A percentile compares a stretch with the other conserved stretches of the same genome.
Conservation (phyloP, 30 jellyfish, hydroid and myxozoan genomes). For the Catostylus mosaicus region DNA sequence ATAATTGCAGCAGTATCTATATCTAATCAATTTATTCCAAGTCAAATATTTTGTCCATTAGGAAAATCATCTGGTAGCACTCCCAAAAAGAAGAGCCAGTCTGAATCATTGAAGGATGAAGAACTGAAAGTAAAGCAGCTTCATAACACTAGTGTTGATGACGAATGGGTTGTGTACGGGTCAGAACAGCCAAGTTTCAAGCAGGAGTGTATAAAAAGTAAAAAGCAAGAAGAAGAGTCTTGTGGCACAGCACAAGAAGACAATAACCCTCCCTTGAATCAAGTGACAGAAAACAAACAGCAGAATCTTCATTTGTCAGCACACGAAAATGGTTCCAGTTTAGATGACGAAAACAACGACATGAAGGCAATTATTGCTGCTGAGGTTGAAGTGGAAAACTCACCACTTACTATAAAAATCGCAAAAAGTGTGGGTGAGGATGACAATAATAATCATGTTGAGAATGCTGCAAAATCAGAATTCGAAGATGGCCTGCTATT, state of each 20-base stretch:
- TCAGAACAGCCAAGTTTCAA: neutral
- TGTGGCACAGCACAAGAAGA: conserved; percentile 1
- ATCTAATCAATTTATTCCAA: too few relatives aligned
- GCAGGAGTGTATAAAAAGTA: neutral
- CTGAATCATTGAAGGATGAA: conserved; percentile 1
- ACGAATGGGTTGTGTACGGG: conserved; percentile 53
- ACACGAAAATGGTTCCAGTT: conserved; percentile 1
- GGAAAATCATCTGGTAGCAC: too few relatives aligned
- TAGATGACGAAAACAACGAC: conserved; percentile 22
- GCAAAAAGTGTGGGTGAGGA: conserved; percentile 45
- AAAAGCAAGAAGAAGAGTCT: neutral
- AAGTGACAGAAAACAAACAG: neutral
- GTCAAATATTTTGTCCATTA: too few relatives aligned
- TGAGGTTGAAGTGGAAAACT: conserved; percentile 48
- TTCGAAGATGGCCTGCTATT: conserved; percentile 42
- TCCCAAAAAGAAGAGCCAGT: conserved; percentile 4
- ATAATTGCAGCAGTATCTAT: too few relatives aligned
- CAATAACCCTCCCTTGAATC: neutral
- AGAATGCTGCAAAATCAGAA: conserved; percentile 9
- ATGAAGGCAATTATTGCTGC: conserved; percentile 65
- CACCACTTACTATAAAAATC: conserved; percentile 55
- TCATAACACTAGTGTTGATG: conserved; percentile 48
- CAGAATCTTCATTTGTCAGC: neutral
- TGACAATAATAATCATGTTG: conserved; percentile 37
- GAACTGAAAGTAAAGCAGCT: conserved; percentile 43